Base-by-base conservation (phyloP, 1,140 invertebrate species). In the Alviniconcha marisindica region DNA sequence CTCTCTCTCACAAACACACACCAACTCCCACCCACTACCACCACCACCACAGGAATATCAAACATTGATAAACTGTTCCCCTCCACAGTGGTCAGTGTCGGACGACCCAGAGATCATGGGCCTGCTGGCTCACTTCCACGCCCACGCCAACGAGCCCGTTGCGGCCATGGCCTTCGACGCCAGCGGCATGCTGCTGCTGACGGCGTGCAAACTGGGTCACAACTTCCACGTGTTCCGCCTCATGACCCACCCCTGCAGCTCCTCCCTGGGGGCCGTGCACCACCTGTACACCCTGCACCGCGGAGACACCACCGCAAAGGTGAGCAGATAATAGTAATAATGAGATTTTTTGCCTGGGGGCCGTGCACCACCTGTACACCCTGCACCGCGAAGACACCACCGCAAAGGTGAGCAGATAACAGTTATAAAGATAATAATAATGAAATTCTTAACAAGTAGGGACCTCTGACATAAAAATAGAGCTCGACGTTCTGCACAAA, bases 191-290 rank as follows among this genome's bases (percentile, higher is more conserved):
- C 92, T 99, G 71, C 94, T 99, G 36, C 94, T 99, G 77, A 99
- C 98, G 1, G 97, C 97, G 0, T 98, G 99, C 93, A 96, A 96
- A 85, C 94, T 96, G n/a, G 98, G 98, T 0, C 97, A 99, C 91
- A 97, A 98, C 90, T 99, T 99, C 93, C 97, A 99, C 93, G 95
- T 99, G 71, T 99, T 99, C 93, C 95, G 97, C 84, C 96, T 99
- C 86, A 96, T 98, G 90, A 96, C 98, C 0, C 98, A 99, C 95
- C 97, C 98, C 0, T 96, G 96, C 48, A 96, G 97, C 0, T 96
- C 97, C 36, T 95, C 96, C 28, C 93, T 98, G 66, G 96, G 97
- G 12, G 96, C 97, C 3, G 97, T 99, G 36, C 98, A 99, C 93
- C 99, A 99, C 94, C 93, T 99, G 24, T 99, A 99, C 92, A 96